Evolutionary conservation across 2,797 vertebrate genomes (phyloP).

Genomic region (Rhincodon typus): DNA sequence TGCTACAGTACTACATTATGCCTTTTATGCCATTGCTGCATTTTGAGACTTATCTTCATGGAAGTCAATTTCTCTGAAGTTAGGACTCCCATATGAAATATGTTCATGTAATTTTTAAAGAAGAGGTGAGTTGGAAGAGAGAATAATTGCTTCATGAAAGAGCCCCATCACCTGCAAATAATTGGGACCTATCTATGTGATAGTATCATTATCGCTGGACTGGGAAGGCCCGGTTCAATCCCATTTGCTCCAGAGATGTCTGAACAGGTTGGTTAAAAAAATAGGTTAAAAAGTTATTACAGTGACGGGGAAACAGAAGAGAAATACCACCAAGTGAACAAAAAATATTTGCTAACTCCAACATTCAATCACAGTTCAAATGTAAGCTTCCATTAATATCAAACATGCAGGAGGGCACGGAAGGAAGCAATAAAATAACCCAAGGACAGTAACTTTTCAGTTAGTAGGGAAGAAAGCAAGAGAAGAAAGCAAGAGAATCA

Average conservation of each 20-base stretch:
- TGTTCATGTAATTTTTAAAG: neutral
- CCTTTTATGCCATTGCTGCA: neutral
- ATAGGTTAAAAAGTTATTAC: no score
- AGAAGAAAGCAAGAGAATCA: neutral
- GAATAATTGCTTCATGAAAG: neutral
- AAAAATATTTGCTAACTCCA: neutral
- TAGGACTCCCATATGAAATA: neutral
- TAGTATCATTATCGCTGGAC: no score
- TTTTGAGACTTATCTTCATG: neutral
- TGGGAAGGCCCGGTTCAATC: no score
- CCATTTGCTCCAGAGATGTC: no score
- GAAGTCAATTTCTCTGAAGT: neutral
- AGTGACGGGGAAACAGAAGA: neutral
- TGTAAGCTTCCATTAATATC: neutral
- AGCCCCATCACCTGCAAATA: neutral
- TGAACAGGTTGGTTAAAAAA: no score
- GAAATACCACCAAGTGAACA: neutral
- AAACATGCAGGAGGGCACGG: neutral
- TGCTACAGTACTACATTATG: neutral
- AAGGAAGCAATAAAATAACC: neutral
- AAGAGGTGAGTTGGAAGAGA: neutral
- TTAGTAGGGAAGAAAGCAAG: neutral
- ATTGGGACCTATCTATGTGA: neutral
- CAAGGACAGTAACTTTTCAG: neutral
- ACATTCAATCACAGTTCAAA: neutral